Evolutionary conservation across 2,113 vertebrate species (phyloP), one percentile per base, ranked within the genome.

Genomic region (Acanthochromis polyacanthus): DNA sequence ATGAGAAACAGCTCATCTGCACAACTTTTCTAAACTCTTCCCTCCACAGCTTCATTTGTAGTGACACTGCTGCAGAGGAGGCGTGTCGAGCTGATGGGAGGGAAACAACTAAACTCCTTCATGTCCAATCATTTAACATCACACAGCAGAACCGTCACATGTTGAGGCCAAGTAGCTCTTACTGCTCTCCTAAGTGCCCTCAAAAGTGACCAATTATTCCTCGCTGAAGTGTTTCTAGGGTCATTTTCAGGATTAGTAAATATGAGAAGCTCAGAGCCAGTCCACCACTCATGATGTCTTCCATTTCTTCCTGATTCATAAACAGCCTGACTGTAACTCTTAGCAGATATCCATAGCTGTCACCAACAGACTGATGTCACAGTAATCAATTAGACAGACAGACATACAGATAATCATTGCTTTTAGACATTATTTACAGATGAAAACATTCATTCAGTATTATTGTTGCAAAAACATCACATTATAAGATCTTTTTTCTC

Each of bases 1-100:
- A 68, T 25, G 28, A 72, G 17, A 57, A 51, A 46, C 32, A 38
- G 36, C 63, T 87, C 48, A 72, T 57, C 55, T 14, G 48, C 55
- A 61, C 62, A 78, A 84, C 69, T 89, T 79, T 63, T 66, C 61
- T 70, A 63, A 81, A 82, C 66, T 75, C 52, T 36, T 73, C 23
- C 10, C 52, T 17, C 3, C 1, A 28, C 81, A 50, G 83, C 36
- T 56, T 17, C 61, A 68, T 82, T 74, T 89, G 88, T 83, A 90
- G 60, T 17, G 69, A 17, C 57, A 28, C 28, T 38, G 74, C 8
- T 48, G 48, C 38, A 10, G 45, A 74, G 88, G 84, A 78, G 89
- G 89, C 80, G 88, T 45, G 64, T 68, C 65, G 14, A 6, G 48
- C 30, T 56, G 61, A 78, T 62, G 75, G 75, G 78, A 36, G 82